Evolutionary conservation across 2,113 vertebrate genomes (phyloP), one percentile per base, ranked within the genome.

Genomic region (Toxotes jaculatrix): DNA sequence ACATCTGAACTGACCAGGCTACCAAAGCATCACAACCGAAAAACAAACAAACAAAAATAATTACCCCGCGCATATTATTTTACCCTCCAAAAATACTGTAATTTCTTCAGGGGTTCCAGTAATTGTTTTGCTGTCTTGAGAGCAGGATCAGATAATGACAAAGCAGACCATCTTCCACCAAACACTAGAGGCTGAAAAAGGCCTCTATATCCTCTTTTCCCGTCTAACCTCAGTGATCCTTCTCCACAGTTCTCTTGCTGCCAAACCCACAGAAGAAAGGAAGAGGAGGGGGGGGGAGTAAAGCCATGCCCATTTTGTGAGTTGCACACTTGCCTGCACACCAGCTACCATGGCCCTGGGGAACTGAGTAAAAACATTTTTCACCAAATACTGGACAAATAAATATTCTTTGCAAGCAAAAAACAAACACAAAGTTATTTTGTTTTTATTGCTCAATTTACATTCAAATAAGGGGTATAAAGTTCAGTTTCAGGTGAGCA

Each of bases 211-310:
- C 73, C 56, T 73, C 61, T 68, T 60, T 81, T 79, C 75, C 61
- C 27, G 0, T 77, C 79, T 82, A 82, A 27, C 76, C 82, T 75
- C 62, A 74, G 10, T 79, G 55, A 71, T 76, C 71, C 64, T 63
- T 74, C 82, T 77, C 79, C 57, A 68, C 55, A 49, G 45, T 62
- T 27, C 56, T 80, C 70, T 16, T 72, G 13, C 77, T 89, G 88
- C 90, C 89, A 91, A 93, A 90, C 42, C 89, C 85, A 87, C 84
- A 73, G 71, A 61, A 63, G 49, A 69, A 75, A 59, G 60, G 38
- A 65, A 32, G 62, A 7, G 34, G 19, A 6, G 57, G 71, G 62
- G 62, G 27, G 27, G 19, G 47, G 47, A 17, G 45, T 47, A 11
- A 74, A 81, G 36, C 61, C 60, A 73, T 82, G 78, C 79, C 63